A percentile compares a stretch with the other conserved stretches of the same genome.
phyloP scores from a whole-genome alignment of 2,888 invertebrate species.

The Melanotus villosus region DNA sequence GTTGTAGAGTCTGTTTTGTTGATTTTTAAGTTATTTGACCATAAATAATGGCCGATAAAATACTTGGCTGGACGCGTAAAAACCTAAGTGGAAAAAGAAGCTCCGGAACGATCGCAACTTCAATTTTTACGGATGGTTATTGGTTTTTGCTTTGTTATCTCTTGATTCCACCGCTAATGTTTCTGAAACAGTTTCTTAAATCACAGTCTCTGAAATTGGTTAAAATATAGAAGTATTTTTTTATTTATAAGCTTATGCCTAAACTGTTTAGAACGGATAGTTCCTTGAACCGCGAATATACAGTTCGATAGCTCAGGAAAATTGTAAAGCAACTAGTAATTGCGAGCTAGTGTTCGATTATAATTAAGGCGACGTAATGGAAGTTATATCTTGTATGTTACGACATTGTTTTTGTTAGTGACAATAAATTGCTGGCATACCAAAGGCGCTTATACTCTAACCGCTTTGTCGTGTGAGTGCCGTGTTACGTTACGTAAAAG shows the following conservation, averaged over 20 bases:
- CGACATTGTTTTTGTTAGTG: constrained; percentile 9
- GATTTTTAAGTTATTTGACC: neutral
- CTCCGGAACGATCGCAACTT: constrained; percentile 1
- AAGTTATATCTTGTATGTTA: constrained; percentile 3
- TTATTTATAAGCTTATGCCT: no score
- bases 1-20: neutral
- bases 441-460: neutral
- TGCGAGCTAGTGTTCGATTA: neutral
- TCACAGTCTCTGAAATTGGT: neutral
- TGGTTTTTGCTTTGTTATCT: constrained; percentile 13
- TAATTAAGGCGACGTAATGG: neutral
- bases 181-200: neutral
- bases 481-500: neutral
- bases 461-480: neutral
- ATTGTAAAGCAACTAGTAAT: no score
- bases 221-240: neutral
- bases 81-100: constrained; percentile 3
- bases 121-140: constrained; percentile 11
- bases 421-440: neutral
- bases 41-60: neutral
- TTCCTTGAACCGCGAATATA: neutral
- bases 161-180: constrained; percentile 1
- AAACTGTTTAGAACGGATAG: no score
- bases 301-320: no score
- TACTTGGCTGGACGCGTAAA: constrained; percentile 4